Evolutionary conservation across 2,113 vertebrate species (phyloP).

Genomic region (Silurus meridionalis): DNA sequence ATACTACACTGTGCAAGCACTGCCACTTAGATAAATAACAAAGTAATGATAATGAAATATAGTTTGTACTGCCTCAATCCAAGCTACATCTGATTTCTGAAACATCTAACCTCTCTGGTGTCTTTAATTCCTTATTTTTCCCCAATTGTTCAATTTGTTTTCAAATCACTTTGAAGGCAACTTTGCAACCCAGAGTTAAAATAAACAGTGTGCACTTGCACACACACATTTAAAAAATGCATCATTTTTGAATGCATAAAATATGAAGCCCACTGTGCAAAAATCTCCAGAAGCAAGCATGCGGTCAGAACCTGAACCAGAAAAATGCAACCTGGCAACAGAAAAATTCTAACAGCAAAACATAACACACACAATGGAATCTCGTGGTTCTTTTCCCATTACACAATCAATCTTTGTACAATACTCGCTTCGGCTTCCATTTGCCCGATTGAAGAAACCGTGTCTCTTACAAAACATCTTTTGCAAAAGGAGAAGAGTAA

Average conservation of each 20-base stretch:
- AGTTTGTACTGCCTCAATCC: too few relatives aligned
- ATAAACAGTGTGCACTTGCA: neutral
- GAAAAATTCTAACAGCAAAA: neutral
- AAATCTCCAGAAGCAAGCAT: neutral
- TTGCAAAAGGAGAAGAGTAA: neutral
- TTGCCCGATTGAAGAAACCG: neutral
- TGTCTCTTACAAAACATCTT: slow-evolving; percentile 11
- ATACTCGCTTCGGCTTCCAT: neutral
- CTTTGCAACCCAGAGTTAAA: neutral
- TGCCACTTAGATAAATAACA: too few relatives aligned
- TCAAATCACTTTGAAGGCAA: neutral
- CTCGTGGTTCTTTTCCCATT: neutral
- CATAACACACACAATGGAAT: too few relatives aligned
- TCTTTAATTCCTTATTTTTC: too few relatives aligned
- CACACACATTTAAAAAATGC: too few relatives aligned
- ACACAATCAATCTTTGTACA: neutral
- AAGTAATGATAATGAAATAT: too few relatives aligned
- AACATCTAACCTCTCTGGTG: too few relatives aligned
- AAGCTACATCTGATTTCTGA: too few relatives aligned
- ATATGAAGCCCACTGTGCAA: neutral
- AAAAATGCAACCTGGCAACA: too few relatives aligned
- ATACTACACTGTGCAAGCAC: too few relatives aligned
- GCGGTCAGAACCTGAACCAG: neutral
- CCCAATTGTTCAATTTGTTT: neutral
- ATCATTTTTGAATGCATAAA: too few relatives aligned